A percentile compares a stretch with the other conserved stretches of the same genome.
phyloP scores from a whole-genome alignment of 2,797 vertebrate species.

The Antennarius maculatus region DNA sequence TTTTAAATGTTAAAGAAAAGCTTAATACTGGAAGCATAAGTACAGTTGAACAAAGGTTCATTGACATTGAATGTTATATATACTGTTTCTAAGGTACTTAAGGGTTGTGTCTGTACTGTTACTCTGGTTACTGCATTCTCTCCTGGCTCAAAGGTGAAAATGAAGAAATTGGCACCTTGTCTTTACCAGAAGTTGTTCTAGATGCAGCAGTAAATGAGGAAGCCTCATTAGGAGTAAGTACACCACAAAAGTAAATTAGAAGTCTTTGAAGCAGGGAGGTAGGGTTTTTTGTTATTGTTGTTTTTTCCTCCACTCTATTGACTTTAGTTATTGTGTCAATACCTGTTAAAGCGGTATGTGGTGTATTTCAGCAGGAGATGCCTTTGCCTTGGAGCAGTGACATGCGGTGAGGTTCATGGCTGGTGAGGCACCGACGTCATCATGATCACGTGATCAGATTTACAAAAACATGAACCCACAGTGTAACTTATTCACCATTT shows the following conservation, averaged over 20 bases:
- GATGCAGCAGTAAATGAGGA: constrained; percentile 25
- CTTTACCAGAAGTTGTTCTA: constrained; percentile 2
- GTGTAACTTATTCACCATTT: too few relatives aligned
- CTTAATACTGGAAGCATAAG: neutral
- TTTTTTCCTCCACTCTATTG: constrained; percentile 7
- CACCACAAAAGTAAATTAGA: constrained; percentile 16
- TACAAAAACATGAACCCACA: too few relatives aligned
- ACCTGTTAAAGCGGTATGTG: neutral
- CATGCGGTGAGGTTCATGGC: too few relatives aligned
- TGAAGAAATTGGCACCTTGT: neutral
- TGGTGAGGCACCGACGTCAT: too few relatives aligned
- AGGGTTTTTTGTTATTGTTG: neutral
- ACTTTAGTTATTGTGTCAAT: constrained; percentile 13
- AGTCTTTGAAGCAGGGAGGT: neutral
- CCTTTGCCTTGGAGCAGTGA: neutral
- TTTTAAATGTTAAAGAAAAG: neutral
- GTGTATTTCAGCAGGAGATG: neutral
- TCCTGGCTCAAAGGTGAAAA: constrained; percentile 16
- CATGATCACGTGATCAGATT: too few relatives aligned
- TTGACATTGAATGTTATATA: too few relatives aligned
- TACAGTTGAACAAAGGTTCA: neutral
- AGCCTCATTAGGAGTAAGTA: constrained; percentile 9
- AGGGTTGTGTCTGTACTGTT: neutral
- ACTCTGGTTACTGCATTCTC: constrained; percentile 5
- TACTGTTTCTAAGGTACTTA: neutral